Percentiles rank a stretch among this genome's conserved stretches.
phyloP scores from a whole-genome alignment of 2,888 invertebrate species.

The Leucophora obtusa region DNA sequence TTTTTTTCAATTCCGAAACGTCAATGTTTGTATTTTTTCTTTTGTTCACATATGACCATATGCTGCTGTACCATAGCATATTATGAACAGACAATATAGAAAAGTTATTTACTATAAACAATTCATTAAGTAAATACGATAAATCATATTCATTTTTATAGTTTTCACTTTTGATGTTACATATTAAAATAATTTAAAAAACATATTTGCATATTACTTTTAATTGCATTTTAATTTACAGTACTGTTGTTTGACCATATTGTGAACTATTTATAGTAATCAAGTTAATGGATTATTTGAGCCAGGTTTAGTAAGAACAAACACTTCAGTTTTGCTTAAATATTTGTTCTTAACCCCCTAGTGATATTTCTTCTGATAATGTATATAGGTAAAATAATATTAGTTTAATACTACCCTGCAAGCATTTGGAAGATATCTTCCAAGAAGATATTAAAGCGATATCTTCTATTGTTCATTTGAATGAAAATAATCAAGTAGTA shows the following conservation, averaged over 20 bases:
- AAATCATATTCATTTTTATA: slow-evolving; percentile 35
- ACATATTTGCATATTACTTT: slow-evolving; percentile 1
- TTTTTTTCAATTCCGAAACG: neutral
- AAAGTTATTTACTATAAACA: slow-evolving; percentile 7
- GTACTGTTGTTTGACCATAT: neutral
- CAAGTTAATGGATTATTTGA: slow-evolving; percentile 11
- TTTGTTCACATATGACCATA: slow-evolving; percentile 17
- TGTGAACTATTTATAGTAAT: slow-evolving; percentile 23
- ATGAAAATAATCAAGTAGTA: too few species aligned
- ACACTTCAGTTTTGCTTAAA: too few species aligned
- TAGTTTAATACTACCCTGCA: too few species aligned
- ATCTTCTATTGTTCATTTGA: too few species aligned
- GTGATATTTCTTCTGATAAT: too few species aligned
- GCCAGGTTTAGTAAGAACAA: neutral
- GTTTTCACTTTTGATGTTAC: slow-evolving; percentile 5
- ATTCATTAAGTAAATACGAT: slow-evolving; percentile 37
- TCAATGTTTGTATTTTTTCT: slow-evolving; percentile 3
- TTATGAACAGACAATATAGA: neutral
- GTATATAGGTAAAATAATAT: too few species aligned
- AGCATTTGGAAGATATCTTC: too few species aligned
- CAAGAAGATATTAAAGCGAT: too few species aligned
- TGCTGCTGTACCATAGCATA: slow-evolving; percentile 12
- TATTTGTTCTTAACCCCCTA: too few species aligned
- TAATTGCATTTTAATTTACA: slow-evolving; percentile 25
- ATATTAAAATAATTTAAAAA: slow-evolving; percentile 8